Evolutionary conservation across 2,113 vertebrate species (phyloP).

Genomic region (Chamaetylas fuelleborni): DNA sequence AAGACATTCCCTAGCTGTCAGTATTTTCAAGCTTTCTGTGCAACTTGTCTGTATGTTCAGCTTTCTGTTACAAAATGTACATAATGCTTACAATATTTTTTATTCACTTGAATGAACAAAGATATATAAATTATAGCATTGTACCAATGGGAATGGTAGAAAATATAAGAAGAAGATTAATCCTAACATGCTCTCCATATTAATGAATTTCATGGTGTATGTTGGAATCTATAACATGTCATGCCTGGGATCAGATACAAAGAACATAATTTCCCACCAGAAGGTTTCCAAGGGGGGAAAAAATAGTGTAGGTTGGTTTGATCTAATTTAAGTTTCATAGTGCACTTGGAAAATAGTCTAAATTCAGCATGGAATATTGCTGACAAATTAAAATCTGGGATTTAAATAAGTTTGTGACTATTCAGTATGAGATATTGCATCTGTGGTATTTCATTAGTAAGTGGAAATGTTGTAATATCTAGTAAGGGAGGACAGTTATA

Average conservation of each 20-base stretch:
- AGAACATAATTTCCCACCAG: background rate
- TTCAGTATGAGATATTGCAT: background rate
- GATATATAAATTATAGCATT: background rate
- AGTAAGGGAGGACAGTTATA: background rate
- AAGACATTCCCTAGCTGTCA: background rate
- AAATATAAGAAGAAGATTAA: background rate
- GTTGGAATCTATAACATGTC: background rate
- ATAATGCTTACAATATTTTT: background rate
- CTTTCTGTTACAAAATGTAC: background rate
- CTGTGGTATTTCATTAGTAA: slow-evolving; percentile 22
- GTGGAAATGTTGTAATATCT: background rate
- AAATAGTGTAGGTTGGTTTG: background rate
- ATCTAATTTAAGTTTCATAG: slow-evolving; percentile 30
- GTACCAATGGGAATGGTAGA: background rate
- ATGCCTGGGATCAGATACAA: background rate
- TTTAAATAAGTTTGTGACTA: slow-evolving; percentile 41
- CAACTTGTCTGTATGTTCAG: background rate
- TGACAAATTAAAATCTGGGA: slow-evolving; percentile 44
- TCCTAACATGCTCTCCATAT: background rate
- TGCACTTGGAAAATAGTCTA: slow-evolving; percentile 10
- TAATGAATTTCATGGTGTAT: background rate
- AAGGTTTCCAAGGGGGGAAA: background rate
- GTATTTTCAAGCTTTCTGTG: background rate
- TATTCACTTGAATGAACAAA: background rate
- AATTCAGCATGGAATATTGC: slow-evolving; percentile 35